Base-by-base conservation (phyloP, 1,140 invertebrate species). In the Phocides pigmalion region DNA sequence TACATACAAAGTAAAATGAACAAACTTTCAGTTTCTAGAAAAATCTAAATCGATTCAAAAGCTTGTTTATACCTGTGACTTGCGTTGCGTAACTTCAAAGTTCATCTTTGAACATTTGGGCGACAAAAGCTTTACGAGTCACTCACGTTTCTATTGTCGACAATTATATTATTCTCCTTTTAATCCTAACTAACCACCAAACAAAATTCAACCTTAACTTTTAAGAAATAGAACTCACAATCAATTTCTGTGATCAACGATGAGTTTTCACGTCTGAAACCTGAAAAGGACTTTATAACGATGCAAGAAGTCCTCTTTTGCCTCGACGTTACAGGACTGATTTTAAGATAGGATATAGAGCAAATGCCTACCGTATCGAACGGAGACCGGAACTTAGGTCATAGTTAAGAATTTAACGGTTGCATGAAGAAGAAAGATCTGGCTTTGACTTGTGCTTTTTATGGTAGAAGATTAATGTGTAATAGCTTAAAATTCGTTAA, bases 261-360 rank as follows among this genome's bases (percentile, higher is more conserved):
- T 50, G 25, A 16, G 25, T 35, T 6, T 15, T 4, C 11, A n/a
- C 17, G 3, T 22, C 11, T 12, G 9, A 17, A n/a, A 32, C 15
- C 12, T 12, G 20, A 32, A 59, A 46, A 12, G 11, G 22, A 46
- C 42, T 35, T 59, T 59, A 47, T 19, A 2, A 1, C 11, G 2
- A 16, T 2, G 14, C 0, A 35, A 19, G 5, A 42, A 35, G 20
- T 44, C 2, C 20, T 2, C 1, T n/a, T 35, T 44, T 46, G 32
- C 3, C 44, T 41, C 47, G 25, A 19, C 11, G 6, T n/a, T 25
- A 2, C 22, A 15, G 37, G 42, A 54, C 3, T 61, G 67, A 64
- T 56, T 32, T 63, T 69, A 56, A 28, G 67, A 69, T 69, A 69
- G 32, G 62, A 69, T 35, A 59, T 64, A 64, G 66, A 64, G 62